phyloP scores from a whole-genome alignment of 2,888 invertebrate species.

The Xestia c-nigrum region DNA sequence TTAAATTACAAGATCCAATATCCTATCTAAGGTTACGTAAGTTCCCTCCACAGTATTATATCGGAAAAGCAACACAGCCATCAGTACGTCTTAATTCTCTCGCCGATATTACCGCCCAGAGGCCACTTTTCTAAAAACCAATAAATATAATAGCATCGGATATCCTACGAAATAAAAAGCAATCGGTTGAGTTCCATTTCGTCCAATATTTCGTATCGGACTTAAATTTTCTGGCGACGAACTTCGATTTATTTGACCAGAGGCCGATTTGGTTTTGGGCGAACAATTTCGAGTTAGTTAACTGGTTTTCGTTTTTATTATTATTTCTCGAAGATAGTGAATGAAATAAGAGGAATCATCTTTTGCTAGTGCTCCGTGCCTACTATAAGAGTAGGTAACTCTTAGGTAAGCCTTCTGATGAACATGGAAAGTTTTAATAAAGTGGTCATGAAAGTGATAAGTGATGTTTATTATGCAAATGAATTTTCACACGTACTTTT shows the following conservation, averaged over 20 bases:
- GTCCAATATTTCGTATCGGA: constrained; percentile 75
- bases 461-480: no score
- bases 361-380: neutral
- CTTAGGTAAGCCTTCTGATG: neutral
- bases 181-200: constrained; percentile 76
- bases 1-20: constrained; percentile 9
- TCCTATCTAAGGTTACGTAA: constrained; percentile 17
- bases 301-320: constrained; percentile 38
- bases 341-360: neutral
- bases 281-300: constrained; percentile 42
- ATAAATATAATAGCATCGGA: constrained; percentile 85
- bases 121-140: constrained; percentile 83
- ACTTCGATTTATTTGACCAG: constrained; percentile 60
- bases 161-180: constrained; percentile 81
- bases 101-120: constrained; percentile 76
- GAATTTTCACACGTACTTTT: no score
- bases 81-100: constrained; percentile 76
- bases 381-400: neutral
- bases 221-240: constrained; percentile 68
- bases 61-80: constrained; percentile 35
- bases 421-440: neutral
- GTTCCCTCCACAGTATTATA: constrained; percentile 22
- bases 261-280: constrained; percentile 41
- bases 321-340: constrained; percentile 1
- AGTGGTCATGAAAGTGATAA: no score